Evolutionary conservation across 2,888 invertebrate genomes (phyloP), one percentile per base, ranked within the genome.

Genomic region (Heliconius aoede): DNA sequence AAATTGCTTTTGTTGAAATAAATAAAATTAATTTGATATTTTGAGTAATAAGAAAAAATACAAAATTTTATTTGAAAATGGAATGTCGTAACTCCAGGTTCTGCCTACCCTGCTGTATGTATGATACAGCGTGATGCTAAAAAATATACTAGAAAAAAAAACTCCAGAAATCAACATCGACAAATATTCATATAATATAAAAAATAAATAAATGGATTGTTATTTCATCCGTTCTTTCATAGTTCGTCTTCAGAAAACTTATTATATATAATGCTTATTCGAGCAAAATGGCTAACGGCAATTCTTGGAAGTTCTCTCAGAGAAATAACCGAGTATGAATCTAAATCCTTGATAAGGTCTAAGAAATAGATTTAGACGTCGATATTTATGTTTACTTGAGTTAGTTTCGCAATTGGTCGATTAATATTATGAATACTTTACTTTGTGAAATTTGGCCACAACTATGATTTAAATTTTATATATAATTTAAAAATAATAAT

Each of bases 331-430:
- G n/a, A 64, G 64, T 21, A 64, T 26, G 13, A 58, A 26, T 64
- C 64, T 64, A 64, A 32, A 64, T 64, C 64, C 64, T 64, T 64
- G 13, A 64, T 9, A 32, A n/a, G 7, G 60, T 61, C n/a, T n/a
- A 32, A 32, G n/a, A 64, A 64, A n/a, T 32, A 64, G n/a, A 64
- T 64, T 32, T 32, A 64, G n/a, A n/a, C 64, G 11, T n/a, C 32
- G 13, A 64, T 21, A 13, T 64, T 64, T 11, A 62, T 2, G 28
- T 62, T 30, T 62, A 30, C 30, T 32, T 64, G 32, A 32, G 1
- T 24, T 64, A 32, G n/a, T 64, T 3, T 46, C 24, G 28, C 15
- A 15, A 46, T 26, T 46, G 26, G 13, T 24, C 26, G 11, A 26
- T 58, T 13, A 26, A n/a, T n/a, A n/a, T n/a, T n/a, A n/a, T n/a